These are phyloP conservation scores for Entomyzon cyanotis DNA, from an alignment of 2,113 vertebrate genomes.

Conservation along the genomic window DNA sequence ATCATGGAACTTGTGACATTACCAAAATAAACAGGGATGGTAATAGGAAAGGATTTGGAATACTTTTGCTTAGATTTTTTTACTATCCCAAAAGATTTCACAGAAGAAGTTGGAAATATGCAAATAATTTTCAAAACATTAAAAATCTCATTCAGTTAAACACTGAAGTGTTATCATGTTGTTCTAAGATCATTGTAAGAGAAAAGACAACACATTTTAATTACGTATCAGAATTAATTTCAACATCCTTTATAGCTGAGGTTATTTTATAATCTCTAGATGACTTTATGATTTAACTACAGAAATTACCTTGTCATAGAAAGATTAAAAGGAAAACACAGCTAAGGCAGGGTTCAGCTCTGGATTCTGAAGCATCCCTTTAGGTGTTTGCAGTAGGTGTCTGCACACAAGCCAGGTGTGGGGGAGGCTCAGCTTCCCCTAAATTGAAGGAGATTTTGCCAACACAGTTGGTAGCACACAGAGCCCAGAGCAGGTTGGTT, in stretches of 20 bases:
- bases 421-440: neutral
- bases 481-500: neutral
- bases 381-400: neutral
- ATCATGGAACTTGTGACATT: constrained; percentile 43
- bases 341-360: neutral
- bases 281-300: neutral
- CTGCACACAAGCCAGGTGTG: rapidly evolving
- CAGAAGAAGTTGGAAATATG: neutral
- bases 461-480: rapidly evolving
- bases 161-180: neutral
- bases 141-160: neutral
- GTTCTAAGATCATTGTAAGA: neutral
- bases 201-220: neutral
- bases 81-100: neutral
- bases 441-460: neutral
- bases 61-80: constrained; percentile 2
- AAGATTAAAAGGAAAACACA: neutral
- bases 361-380: neutral
- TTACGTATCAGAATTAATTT: neutral
- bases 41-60: constrained; percentile 50
- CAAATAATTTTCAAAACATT: constrained; percentile 3
- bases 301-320: neutral
- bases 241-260: neutral
- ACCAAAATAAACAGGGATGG: constrained; percentile 57
- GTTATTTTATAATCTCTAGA: neutral